Evolutionary conservation across 2,797 vertebrate genomes (phyloP).

Genomic region (Typhlichthys eigenmanni): DNA sequence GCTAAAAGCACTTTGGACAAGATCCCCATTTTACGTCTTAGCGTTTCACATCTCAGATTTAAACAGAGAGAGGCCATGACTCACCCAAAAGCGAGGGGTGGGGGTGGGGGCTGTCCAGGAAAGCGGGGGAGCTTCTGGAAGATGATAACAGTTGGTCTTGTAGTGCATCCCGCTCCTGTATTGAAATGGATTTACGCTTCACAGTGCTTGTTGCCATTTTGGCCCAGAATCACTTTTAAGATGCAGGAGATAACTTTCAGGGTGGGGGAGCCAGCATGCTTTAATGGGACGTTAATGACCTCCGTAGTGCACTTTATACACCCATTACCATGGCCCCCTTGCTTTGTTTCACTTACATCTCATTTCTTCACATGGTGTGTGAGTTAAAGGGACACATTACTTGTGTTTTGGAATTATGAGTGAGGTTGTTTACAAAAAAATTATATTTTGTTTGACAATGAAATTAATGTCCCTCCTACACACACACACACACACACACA

Average conservation of each 20-base stretch:
- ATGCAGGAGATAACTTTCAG: conserved; percentile 43
- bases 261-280: conserved; percentile 15
- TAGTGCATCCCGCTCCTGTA: conserved; percentile 37
- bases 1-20: conserved; percentile 50
- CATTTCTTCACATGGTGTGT: too few relatives aligned
- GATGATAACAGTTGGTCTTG: conserved; percentile 60
- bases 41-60: conserved; percentile 49
- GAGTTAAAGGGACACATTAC: too few relatives aligned
- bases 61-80: conserved; percentile 39
- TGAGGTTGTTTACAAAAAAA: too few relatives aligned
- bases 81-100: background rate
- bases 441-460: too few relatives aligned
- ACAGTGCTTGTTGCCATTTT: conserved; percentile 18
- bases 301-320: background rate
- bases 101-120: conserved; percentile 42
- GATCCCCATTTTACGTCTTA: conserved; percentile 30
- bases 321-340: background rate
- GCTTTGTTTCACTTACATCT: too few relatives aligned
- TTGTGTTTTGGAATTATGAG: too few relatives aligned
- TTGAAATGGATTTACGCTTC: conserved; percentile 39
- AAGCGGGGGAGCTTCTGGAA: conserved; percentile 62
- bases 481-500: too few relatives aligned
- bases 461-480: too few relatives aligned
- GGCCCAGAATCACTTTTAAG: conserved; percentile 48
- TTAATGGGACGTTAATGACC: conserved; percentile 27